Evolutionary conservation across 2,797 vertebrate genomes (phyloP).

Genomic region (Decapterus maruadsi): DNA sequence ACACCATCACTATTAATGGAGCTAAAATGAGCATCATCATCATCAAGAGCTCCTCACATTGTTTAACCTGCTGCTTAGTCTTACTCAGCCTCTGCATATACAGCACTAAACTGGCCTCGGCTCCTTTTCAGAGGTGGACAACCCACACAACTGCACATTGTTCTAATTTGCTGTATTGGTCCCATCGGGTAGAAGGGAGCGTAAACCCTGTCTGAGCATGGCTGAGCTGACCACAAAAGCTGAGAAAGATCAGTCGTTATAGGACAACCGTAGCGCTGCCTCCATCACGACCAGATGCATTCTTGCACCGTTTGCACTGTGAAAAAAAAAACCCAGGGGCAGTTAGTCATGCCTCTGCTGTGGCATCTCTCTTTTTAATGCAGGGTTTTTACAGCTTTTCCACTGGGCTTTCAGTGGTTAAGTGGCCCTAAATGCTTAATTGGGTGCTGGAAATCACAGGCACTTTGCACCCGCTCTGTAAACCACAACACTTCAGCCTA

Average conservation of each 20-base stretch:
- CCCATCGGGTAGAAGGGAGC: conserved; percentile 58
- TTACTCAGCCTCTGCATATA: conserved; percentile 15
- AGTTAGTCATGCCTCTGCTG: conserved; percentile 59
- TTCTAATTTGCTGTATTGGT: conserved; percentile 70
- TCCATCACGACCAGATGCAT: conserved; percentile 35
- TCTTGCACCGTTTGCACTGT: conserved; percentile 25
- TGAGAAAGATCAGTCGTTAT: conserved; percentile 64
- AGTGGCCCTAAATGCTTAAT: conserved; percentile 84
- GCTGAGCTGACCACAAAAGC: conserved; percentile 66
- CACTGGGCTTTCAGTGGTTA: conserved; percentile 81
- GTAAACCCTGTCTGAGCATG: conserved; percentile 72
- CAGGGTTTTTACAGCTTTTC: conserved; percentile 77
- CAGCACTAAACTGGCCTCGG: conserved; percentile 40
- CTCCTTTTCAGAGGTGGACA: conserved; percentile 51
- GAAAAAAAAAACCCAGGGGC: conserved; percentile 39
- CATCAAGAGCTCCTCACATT: background rate
- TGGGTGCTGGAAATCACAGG: conserved; percentile 86
- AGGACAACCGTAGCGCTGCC: conserved; percentile 37
- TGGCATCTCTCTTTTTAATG: conserved; percentile 65
- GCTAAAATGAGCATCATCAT: background rate
- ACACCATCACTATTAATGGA: conserved; percentile 25
- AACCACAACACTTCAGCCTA: conserved; percentile 83
- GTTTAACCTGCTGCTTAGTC: conserved; percentile 32
- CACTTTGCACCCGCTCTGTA: conserved; percentile 84
- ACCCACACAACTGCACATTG: conserved; percentile 61